Evolutionary conservation across 2,888 invertebrate genomes (phyloP).

Genomic region (Creontiades dilutus): DNA sequence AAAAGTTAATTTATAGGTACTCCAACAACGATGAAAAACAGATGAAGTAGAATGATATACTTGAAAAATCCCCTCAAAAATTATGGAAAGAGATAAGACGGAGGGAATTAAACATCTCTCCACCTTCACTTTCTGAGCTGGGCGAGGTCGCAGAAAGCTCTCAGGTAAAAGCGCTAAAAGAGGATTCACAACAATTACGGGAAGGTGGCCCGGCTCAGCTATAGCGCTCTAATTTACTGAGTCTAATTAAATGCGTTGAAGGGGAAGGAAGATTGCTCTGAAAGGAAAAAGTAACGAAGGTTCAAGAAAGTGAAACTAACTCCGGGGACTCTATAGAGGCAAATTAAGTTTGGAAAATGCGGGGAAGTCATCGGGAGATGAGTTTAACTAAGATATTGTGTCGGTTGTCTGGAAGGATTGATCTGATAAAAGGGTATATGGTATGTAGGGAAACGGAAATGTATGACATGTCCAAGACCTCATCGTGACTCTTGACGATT

Average conservation of each 20-base stretch:
- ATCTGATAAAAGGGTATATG: no score
- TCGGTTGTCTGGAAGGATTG: no score
- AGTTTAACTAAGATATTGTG: no score
- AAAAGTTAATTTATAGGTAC: no score
- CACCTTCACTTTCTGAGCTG: not conserved
- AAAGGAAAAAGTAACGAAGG: conserved; percentile 11
- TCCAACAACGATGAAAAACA: no score
- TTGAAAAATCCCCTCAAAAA: no score
- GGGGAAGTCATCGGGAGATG: not conserved
- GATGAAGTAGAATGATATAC: no score
- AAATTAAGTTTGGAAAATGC: not conserved
- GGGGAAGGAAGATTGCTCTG: conserved; percentile 10
- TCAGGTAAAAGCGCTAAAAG: not conserved
- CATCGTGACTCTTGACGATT: no score
- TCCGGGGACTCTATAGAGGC: not conserved
- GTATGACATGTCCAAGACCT: no score
- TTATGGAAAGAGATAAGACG: no score
- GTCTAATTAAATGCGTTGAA: conserved; percentile 26
- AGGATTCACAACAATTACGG: not conserved
- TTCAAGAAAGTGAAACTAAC: not conserved
- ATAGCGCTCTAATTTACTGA: not conserved
- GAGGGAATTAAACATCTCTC: not conserved
- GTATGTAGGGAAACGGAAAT: no score
- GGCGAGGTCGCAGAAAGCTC: not conserved
- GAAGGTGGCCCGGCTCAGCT: not conserved